Base-by-base conservation (phyloP, 2,888 invertebrate species). In the Limnephilus auricula region DNA sequence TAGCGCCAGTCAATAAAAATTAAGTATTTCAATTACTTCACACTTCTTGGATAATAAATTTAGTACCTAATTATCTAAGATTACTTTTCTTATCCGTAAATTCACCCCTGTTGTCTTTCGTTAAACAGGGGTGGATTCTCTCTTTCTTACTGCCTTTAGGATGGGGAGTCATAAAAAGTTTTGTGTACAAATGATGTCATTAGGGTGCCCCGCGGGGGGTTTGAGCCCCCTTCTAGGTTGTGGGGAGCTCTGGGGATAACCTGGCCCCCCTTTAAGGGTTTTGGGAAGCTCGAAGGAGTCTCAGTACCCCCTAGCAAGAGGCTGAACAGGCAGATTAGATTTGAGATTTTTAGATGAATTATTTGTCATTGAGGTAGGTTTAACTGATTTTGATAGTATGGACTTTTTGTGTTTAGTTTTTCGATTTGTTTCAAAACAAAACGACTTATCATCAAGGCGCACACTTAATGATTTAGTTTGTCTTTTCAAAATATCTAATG, bases 141-240 rank as follows among this genome's bases (percentile, higher is more conserved):
- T 88, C 79, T 91, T 90, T 88, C 92, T 89, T 90, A 86, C 85
- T 45, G 65, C 84, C 79, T 79, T 37, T 88, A 85, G 89, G 89
- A 45, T n/a, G 37, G 91, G 91, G 90, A 90, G 92, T 86, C 91
- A 90, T 92, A 92, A 92, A 92, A 92, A 92, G 92, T 92, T 92
- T 91, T 92, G 92, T 92, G 92, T 92, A 92, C 92, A 92, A 92
- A 92, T 92, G 92, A 92, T 90, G 92, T 92, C 92, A 92, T 92
- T 92, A 92, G 90, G 91, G 87, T 37, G 79, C 84, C 32, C 79
- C 80, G 40, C 32, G 79, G 80, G 65, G 65, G 65, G 78, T 78
- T 45, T 65, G 37, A 15, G 90, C 32, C 65, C 25, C 65, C 65
- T 65, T 65, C 65, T n/a, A 65, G 65, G 65, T 6, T 65, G 25